Percentiles rank a stretch among this genome's conserved stretches.
Conservation (phyloP, 2,797 vertebrate species). For the Denticeps clupeoides region DNA sequence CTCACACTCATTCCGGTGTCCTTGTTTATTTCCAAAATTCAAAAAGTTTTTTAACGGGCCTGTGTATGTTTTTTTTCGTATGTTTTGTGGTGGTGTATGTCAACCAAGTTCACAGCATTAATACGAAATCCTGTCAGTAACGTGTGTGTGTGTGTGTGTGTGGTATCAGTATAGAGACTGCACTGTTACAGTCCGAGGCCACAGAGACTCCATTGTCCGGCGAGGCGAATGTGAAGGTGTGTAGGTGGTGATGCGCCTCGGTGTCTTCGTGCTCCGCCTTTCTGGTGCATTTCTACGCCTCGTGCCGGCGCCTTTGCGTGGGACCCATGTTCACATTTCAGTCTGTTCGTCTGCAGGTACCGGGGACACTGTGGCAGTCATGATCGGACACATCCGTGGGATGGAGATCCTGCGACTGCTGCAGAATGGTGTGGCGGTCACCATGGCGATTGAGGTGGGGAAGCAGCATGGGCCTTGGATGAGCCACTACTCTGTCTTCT, state of each 20-base stretch:
- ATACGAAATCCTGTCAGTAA: too few species aligned
- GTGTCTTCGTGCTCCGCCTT: constrained; percentile 5
- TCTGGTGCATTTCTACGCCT: constrained; percentile 14
- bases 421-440: constrained; percentile 46
- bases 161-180: too few species aligned
- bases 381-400: constrained; percentile 68
- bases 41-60: too few species aligned
- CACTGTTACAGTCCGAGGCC: too few species aligned
- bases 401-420: constrained; percentile 54
- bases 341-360: constrained; percentile 27
- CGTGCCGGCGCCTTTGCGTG: neutral
- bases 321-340: neutral
- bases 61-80: too few species aligned
- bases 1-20: too few species aligned
- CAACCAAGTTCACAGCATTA: too few species aligned
- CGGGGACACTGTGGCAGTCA: constrained; percentile 63
- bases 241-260: neutral
- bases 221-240: too few species aligned
- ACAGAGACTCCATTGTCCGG: too few species aligned
- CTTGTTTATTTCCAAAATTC: too few species aligned
- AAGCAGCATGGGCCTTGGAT: constrained; percentile 63
- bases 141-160: neutral
- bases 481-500: constrained; percentile 75
- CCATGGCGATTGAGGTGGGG: constrained; percentile 71
- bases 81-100: too few species aligned